Evolutionary conservation across 64 coral and sea anemone genomes (phyloP).

Genomic region (Pachyseris speciosa): DNA sequence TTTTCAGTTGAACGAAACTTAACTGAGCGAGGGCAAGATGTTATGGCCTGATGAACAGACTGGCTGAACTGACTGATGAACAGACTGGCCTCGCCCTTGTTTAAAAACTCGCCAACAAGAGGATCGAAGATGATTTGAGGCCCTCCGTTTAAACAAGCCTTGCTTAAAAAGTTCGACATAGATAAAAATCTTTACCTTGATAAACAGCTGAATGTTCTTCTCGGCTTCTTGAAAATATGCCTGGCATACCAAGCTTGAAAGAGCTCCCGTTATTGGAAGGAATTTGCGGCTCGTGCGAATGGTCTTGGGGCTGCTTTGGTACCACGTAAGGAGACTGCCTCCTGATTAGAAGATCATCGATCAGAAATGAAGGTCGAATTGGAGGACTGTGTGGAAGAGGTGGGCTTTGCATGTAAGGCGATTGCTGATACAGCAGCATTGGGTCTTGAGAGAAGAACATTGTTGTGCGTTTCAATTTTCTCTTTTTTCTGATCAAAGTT

Average conservation of each 20-base stretch:
- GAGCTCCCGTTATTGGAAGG: not conserved
- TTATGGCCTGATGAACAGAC: no score
- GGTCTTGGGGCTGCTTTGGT: constrained; percentile 21
- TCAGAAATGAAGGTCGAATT: constrained; percentile 57
- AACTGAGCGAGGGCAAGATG: no score
- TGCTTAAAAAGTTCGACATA: not conserved
- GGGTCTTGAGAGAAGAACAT: constrained; percentile 76
- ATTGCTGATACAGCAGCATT: constrained; percentile 63
- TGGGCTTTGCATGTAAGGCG: constrained; percentile 27
- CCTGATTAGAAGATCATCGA: constrained; percentile 60
- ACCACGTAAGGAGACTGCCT: constrained; percentile 39
- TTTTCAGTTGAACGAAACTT: no score
- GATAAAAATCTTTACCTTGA: constrained; percentile 26
- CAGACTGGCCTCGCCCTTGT: not conserved
- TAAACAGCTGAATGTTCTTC: constrained; percentile 37
- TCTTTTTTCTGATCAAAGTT: not conserved
- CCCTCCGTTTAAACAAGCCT: not conserved
- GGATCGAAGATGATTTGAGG: not conserved
- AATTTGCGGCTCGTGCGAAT: constrained; percentile 6
- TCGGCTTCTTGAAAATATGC: constrained; percentile 28
- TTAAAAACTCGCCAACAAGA: not conserved
- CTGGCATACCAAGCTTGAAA: constrained; percentile 34
- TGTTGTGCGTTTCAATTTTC: not conserved
- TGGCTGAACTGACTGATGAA: no score
- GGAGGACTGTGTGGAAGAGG: constrained; percentile 28